Evolutionary conservation across 2,888 invertebrate species (phyloP).

Genomic region (Pseudanteris insignis): DNA sequence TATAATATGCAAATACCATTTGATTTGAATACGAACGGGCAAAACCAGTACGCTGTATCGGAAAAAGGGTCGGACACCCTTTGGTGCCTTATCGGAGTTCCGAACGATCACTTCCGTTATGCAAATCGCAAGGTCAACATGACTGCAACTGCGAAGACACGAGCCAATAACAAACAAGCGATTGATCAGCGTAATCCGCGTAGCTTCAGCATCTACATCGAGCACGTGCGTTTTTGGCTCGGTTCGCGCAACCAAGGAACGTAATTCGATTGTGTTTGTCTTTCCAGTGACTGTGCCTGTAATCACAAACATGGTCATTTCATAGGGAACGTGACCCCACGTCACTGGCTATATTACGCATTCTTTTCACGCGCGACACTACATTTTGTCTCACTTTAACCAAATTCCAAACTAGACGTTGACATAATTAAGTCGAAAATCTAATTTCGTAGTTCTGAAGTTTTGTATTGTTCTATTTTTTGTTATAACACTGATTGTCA

Average conservation of each 20-base stretch:
- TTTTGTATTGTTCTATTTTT: too few species aligned
- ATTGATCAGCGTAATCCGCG: conserved; percentile 25
- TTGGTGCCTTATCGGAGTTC: conserved; percentile 43
- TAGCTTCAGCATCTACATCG: conserved; percentile 6
- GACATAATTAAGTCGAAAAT: background rate
- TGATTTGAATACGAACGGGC: conserved; percentile 11
- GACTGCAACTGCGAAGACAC: conserved; percentile 10
- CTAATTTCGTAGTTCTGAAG: too few species aligned
- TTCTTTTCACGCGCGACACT: conserved; percentile 24
- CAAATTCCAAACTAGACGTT: conserved; percentile 10
- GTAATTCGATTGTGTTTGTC: conserved; percentile 30
- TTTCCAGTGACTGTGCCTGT: conserved; percentile 8
- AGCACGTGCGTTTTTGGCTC: conserved; percentile 11
- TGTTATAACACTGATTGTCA: too few species aligned
- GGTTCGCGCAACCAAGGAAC: conserved; percentile 3
- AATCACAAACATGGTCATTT: conserved; percentile 43
- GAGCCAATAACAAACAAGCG: conserved; percentile 14
- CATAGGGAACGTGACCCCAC: conserved; percentile 53
- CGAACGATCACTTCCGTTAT: conserved; percentile 52
- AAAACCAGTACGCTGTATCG: background rate
- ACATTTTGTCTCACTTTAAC: conserved; percentile 9
- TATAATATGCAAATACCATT: conserved; percentile 26
- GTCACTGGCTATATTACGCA: conserved; percentile 18
- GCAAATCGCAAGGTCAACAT: conserved; percentile 23
- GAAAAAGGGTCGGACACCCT: conserved; percentile 45